These are phyloP conservation scores for Pleuronectes platessa DNA, from an alignment of 2,113 vertebrate genomes.

Conservation along the genomic window DNA sequence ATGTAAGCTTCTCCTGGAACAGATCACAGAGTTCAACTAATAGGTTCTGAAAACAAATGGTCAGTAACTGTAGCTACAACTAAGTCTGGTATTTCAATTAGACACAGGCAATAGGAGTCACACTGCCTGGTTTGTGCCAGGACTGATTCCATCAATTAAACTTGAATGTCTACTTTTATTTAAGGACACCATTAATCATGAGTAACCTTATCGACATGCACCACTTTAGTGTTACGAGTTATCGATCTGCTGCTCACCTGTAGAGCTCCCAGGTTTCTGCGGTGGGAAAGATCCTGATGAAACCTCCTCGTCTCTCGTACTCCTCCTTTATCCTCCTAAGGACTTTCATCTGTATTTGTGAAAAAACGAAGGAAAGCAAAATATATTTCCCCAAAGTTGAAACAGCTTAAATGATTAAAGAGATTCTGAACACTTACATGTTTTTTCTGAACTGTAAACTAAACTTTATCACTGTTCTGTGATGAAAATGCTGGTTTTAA, in stretches of 20 bases:
- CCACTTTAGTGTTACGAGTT: conserved; percentile 15
- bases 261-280: conserved; percentile 93
- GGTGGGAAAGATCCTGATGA: conserved; percentile 95
- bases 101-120: conserved; percentile 22
- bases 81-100: conserved; percentile 25
- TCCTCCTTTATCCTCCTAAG: conserved; percentile 92
- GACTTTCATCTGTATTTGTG: conserved; percentile 87
- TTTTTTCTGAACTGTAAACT: too few species aligned
- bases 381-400: too few species aligned
- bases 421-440: too few species aligned
- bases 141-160: not conserved
- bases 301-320: conserved; percentile 92
- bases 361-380: not conserved
- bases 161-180: conserved; percentile 21
- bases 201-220: too few species aligned
- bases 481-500: too few species aligned
- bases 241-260: conserved; percentile 80
- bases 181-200: conserved; percentile 3
- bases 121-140: conserved; percentile 13
- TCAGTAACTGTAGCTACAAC: conserved; percentile 15
- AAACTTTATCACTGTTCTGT: too few species aligned
- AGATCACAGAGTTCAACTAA: conserved; percentile 21
- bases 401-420: not conserved
- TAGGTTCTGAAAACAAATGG: conserved; percentile 1
- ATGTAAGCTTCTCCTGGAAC: conserved; percentile 17